A percentile compares a stretch with the other conserved stretches of the same genome.
These are phyloP conservation scores for Nephrotoma appendiculata DNA, from an alignment of 2,888 invertebrate species.

Conservation along the genomic window DNA sequence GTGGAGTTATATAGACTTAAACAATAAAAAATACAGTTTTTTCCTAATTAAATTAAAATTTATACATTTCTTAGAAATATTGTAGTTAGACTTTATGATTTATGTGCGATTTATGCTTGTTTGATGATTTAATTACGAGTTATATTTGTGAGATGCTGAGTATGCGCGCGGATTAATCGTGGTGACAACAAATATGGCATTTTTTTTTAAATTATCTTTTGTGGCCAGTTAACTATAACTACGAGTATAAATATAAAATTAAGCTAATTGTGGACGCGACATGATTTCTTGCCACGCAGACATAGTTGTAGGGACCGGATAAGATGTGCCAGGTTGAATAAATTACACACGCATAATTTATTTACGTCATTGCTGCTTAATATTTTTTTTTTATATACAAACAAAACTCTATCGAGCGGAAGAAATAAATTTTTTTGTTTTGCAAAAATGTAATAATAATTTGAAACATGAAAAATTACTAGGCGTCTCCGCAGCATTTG, in stretches of 20 bases:
- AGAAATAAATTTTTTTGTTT: not conserved
- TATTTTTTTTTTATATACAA: not conserved
- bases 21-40: not conserved
- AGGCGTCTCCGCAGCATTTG: not conserved
- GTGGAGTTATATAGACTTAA: not conserved
- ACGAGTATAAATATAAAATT: not conserved
- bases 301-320: not conserved
- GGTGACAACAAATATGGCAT: not conserved
- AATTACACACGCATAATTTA: not conserved
- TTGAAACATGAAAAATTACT: not conserved
- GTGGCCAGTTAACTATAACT: not conserved
- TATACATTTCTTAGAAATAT: not conserved
- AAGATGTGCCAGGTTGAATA: not conserved
- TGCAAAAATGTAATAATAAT: not conserved
- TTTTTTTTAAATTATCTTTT: not conserved
- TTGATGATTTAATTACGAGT: not conserved
- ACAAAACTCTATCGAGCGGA: not conserved
- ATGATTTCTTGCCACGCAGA: not conserved
- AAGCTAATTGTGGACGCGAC: not conserved
- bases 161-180: not conserved
- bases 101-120: not conserved
- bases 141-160: not conserved
- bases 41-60: not conserved
- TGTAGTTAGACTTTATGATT: not conserved
- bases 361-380: not conserved